Conservation (phyloP, 2,888 invertebrate genomes). For the Melanotus villosus region DNA sequence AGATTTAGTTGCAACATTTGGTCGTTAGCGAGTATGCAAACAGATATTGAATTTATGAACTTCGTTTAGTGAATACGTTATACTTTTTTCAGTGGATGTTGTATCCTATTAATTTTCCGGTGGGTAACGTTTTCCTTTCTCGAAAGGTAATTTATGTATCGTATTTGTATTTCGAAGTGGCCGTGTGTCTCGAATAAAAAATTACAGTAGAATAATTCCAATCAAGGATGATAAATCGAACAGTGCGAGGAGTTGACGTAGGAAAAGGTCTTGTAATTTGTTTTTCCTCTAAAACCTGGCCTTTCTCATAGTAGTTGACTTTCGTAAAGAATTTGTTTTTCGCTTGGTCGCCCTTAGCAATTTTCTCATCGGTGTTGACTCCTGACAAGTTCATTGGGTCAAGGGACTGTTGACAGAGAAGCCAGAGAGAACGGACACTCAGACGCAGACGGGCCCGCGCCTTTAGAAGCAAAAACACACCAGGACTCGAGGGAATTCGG, state of each 20-base stretch:
- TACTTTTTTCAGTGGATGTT: too few relatives aligned
- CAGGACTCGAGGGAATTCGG: slow-evolving; percentile 11
- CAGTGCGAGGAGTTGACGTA: slow-evolving; percentile 5
- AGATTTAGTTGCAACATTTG: too few relatives aligned
- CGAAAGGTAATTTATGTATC: background rate
- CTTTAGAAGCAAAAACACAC: slow-evolving; percentile 18
- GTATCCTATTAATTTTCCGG: too few relatives aligned
- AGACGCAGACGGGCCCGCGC: slow-evolving; percentile 18
- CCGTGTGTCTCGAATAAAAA: background rate
- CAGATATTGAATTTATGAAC: too few relatives aligned
- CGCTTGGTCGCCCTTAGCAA: slow-evolving; percentile 6
- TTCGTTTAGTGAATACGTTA: too few relatives aligned
- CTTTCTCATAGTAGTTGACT: background rate
- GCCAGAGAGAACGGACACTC: slow-evolving; percentile 14
- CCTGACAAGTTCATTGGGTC: slow-evolving; percentile 33
- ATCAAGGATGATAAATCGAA: slow-evolving; percentile 8
- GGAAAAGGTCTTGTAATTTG: background rate
- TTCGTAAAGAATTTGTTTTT: slow-evolving; percentile 7
- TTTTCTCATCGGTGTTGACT: slow-evolving; percentile 8
- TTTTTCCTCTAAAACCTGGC: background rate
- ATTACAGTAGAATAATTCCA: slow-evolving; percentile 8
- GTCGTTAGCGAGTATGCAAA: too few relatives aligned
- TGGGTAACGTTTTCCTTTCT: too few relatives aligned
- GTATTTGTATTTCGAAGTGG: background rate
- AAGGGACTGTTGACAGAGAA: slow-evolving; percentile 28